Conservation (phyloP, 2,888 invertebrate species). For the Pseudolycoriella hygida region DNA sequence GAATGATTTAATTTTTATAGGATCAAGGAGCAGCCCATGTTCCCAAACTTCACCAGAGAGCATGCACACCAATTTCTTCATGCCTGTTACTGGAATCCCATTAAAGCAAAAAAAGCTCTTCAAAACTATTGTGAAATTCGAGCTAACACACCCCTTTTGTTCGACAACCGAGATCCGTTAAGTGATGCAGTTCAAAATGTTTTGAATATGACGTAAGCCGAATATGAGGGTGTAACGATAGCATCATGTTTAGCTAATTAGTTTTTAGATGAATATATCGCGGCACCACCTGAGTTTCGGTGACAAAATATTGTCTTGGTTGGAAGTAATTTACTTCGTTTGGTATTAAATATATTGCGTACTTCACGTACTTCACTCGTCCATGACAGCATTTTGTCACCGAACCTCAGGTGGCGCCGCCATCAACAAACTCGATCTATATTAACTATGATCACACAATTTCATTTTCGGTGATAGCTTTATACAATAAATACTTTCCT, state of each 20-base stretch:
- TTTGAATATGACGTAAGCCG: conserved; percentile 43
- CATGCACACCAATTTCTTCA: conserved; percentile 45
- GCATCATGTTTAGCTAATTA: no score
- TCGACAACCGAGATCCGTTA: conserved; percentile 37
- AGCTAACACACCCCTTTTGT: conserved; percentile 38
- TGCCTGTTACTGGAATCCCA: conserved; percentile 33
- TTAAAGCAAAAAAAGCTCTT: conserved; percentile 28
- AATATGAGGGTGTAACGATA: no score
- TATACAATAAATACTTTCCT: no score
- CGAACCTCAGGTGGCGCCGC: no score
- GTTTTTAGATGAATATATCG: no score
- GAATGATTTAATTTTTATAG: conserved; percentile 30
- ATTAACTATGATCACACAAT: no score
- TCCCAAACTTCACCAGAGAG: conserved; percentile 40
- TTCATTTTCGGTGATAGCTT: no score
- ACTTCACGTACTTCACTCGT: no score
- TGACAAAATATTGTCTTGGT: no score
- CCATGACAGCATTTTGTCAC: no score
- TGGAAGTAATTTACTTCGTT: background rate
- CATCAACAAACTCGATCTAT: no score
- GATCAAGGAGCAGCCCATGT: conserved; percentile 40
- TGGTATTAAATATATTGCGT: background rate
- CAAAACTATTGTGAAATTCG: conserved; percentile 19
- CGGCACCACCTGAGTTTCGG: no score
- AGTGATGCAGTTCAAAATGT: conserved; percentile 33